A percentile compares a stretch with the other conserved stretches of the same genome.
phyloP scores from a whole-genome alignment of 2,797 vertebrate genomes.

The Diplodus puntazzo region DNA sequence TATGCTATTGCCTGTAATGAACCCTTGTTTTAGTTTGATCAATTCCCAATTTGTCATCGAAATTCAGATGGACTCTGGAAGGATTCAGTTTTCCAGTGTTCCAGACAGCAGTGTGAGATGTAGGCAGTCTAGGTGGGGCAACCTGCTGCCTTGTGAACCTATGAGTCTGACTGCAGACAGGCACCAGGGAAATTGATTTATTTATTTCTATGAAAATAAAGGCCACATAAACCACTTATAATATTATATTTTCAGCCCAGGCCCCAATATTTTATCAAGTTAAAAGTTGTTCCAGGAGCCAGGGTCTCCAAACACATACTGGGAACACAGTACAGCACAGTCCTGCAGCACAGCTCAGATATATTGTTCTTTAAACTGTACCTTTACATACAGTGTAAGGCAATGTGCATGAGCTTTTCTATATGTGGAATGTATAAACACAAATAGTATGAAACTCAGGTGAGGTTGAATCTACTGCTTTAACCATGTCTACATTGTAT shows the following conservation, averaged over 20 bases:
- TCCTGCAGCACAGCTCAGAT: neutral
- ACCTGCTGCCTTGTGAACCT: slow-evolving; percentile 53
- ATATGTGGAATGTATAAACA: neutral
- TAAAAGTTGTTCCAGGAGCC: neutral
- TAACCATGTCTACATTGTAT: neutral
- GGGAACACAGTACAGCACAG: neutral
- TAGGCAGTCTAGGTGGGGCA: slow-evolving; percentile 56
- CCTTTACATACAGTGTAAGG: neutral
- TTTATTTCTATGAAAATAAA: slow-evolving; percentile 39
- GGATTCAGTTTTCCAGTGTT: slow-evolving; percentile 52
- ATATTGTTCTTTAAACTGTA: neutral
- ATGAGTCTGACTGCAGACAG: slow-evolving; percentile 47
- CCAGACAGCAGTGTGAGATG: slow-evolving; percentile 48
- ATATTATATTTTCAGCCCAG: slow-evolving; percentile 10
- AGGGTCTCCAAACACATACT: neutral
- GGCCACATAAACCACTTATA: slow-evolving; percentile 13
- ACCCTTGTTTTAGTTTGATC: slow-evolving; percentile 35
- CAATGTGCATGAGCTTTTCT: neutral
- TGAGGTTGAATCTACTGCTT: neutral
- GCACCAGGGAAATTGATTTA: slow-evolving; percentile 30
- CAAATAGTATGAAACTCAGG: neutral
- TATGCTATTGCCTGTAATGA: slow-evolving; percentile 5
- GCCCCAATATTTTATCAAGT: slow-evolving; percentile 3
- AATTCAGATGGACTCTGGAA: slow-evolving; percentile 25
- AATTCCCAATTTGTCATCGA: slow-evolving; percentile 22